Evolutionary conservation across 2,888 invertebrate genomes (phyloP).

Genomic region (Meghimatium bilineatum): DNA sequence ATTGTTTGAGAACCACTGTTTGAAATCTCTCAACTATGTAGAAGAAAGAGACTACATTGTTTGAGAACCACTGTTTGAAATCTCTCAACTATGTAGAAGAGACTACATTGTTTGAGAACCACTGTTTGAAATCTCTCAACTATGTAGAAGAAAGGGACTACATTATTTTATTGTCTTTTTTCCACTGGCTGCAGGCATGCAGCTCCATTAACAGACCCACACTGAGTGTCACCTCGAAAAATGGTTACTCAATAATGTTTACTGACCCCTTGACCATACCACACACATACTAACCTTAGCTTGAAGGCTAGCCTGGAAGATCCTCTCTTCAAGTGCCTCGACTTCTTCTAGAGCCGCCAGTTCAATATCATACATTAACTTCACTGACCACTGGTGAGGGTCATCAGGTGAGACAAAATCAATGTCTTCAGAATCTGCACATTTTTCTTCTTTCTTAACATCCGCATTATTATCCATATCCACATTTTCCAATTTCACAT

Average conservation of each 20-base stretch:
- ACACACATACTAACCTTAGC: constrained; percentile 64
- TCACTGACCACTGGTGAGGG: constrained; percentile 80
- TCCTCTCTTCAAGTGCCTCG: constrained; percentile 74
- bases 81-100: no score
- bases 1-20: no score
- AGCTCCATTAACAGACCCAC: no score
- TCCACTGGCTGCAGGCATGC: no score
- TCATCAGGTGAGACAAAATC: constrained; percentile 68
- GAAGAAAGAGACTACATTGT: no score
- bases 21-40: no score
- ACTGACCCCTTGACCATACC: not conserved
- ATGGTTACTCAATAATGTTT: not conserved
- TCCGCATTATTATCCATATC: constrained; percentile 28
- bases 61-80: no score
- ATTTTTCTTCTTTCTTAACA: constrained; percentile 43
- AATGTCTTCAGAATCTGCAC: constrained; percentile 39
- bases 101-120: no score
- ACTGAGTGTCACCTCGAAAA: no score
- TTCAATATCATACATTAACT: constrained; percentile 89
- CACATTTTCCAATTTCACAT: constrained; percentile 26
- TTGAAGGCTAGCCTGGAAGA: constrained; percentile 75
- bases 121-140: no score
- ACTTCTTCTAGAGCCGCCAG: constrained; percentile 83
- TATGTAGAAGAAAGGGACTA: no score
- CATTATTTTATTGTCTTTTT: no score